Evolutionary conservation across 2,113 vertebrate species (phyloP), one percentile per base, ranked within the genome.

Genomic region (Trinectes maculatus): DNA sequence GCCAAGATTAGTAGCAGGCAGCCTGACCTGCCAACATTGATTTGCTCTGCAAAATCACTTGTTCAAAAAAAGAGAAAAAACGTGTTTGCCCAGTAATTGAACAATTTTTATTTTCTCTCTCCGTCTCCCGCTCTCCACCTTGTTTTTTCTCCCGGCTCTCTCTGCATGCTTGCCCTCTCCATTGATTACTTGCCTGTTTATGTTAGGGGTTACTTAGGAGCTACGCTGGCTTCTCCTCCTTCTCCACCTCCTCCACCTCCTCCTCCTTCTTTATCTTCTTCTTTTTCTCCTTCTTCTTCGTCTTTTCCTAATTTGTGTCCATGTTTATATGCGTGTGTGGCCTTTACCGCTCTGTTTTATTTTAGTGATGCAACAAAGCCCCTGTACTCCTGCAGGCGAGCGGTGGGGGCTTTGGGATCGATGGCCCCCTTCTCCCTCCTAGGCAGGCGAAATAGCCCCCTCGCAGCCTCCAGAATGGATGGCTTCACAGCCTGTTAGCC

Each of bases 31-130:
- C 95, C 96, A 97, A 94, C 96, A 96, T 96, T 95, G 96, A 97
- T 97, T 97, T 96, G 95, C 94, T 94, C 94, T 94, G 94, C 94
- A 94, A 95, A 96, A 97, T 97, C 95, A 96, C 95, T 96, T 95
- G 95, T 95, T 95, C 93, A 86, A 90, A 94, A 94, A 94, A 91
- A 93, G 68, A 78, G 73, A 88, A 94, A 92, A 94, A 95, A 92
- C 86, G 91, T 95, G 95, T 96, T 95, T 95, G 94, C 94, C 91
- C 91, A 90, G 95, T 95, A 95, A 96, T 96, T 95, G 94, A 95
- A 95, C 95, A 95, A 95, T 95, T 96, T 96, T 95, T 92, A 94
- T 95, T 95, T 94, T 95, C 91, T 94, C 89, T 79, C 80, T 56
- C 70, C 69, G 37, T 85, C 83, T 74, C 76, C 74, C 73, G 87